Conservation (phyloP, 2,797 vertebrate species). For the Gallinago nigripennis region DNA sequence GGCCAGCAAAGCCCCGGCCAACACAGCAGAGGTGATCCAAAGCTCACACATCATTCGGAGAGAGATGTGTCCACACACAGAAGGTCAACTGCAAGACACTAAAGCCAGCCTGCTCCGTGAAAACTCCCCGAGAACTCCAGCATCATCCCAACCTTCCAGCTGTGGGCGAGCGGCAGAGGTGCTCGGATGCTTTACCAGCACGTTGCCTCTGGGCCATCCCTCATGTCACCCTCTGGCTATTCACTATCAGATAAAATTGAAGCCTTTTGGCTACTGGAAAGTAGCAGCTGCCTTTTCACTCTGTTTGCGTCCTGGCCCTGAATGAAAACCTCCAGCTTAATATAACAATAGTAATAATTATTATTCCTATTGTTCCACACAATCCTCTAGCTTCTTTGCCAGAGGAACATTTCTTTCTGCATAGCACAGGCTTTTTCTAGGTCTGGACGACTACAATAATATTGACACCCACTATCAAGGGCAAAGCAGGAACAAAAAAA, state of each 20-base stretch:
- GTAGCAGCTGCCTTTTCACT: slow-evolving; percentile 1
- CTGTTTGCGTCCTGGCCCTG: background rate
- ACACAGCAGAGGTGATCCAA: background rate
- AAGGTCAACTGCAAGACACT: background rate
- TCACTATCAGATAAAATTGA: background rate
- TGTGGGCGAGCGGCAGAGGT: background rate
- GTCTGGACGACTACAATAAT: background rate
- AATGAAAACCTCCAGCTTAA: slow-evolving; percentile 22
- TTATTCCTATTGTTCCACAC: background rate
- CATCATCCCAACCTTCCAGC: background rate
- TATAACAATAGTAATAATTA: background rate
- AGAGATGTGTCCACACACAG: background rate
- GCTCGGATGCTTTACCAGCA: background rate
- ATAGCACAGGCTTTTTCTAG: background rate
- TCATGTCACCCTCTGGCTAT: background rate
- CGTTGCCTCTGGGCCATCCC: accelerated
- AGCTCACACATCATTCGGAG: background rate
- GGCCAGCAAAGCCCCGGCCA: background rate
- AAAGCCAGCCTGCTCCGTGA: background rate
- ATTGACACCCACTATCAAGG: background rate
- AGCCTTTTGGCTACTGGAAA: background rate
- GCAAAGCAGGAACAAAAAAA: background rate
- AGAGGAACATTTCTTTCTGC: background rate
- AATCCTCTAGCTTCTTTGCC: background rate
- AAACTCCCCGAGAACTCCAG: background rate